Percentiles rank a stretch among this genome's conserved stretches.
Conservation (phyloP, 2,113 vertebrate genomes). For the Limnothrissa miodon region DNA sequence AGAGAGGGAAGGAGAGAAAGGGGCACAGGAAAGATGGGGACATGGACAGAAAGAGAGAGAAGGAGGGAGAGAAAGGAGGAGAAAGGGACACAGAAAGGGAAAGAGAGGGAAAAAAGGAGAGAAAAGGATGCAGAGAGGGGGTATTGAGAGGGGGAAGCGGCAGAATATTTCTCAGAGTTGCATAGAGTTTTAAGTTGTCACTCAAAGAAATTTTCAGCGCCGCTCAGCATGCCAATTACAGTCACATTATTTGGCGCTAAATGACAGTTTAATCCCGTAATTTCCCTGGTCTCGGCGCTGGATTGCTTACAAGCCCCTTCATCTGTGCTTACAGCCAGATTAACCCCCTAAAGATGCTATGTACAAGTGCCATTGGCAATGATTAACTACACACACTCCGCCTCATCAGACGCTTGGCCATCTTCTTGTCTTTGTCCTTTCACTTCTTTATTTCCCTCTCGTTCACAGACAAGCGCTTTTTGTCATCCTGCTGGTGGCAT, state of each 20-base stretch:
- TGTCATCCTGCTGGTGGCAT: neutral
- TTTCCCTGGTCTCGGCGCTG: neutral
- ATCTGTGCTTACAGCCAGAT: neutral
- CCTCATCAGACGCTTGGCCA: neutral
- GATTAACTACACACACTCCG: neutral
- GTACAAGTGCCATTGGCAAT: neutral
- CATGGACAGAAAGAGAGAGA: too few species aligned
- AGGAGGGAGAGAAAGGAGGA: too few species aligned
- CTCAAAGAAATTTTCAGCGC: neutral
- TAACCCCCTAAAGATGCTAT: neutral
- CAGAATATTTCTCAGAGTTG: neutral
- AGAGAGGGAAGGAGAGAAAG: too few species aligned
- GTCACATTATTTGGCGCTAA: constrained; percentile 1
- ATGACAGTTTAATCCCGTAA: neutral
- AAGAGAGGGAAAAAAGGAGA: neutral
- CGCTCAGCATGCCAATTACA: neutral
- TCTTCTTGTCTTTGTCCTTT: neutral
- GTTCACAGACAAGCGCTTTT: too few species aligned
- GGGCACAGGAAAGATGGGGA: too few species aligned
- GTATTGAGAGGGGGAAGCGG: neutral
- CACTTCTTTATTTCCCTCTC: neutral
- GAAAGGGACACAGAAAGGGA: too few species aligned
- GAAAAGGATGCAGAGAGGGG: neutral
- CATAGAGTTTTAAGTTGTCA: constrained; percentile 2
- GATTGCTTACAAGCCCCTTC: neutral